Evolutionary conservation across 2,797 vertebrate species (phyloP).

Genomic region (Melanotaenia pygmaea): DNA sequence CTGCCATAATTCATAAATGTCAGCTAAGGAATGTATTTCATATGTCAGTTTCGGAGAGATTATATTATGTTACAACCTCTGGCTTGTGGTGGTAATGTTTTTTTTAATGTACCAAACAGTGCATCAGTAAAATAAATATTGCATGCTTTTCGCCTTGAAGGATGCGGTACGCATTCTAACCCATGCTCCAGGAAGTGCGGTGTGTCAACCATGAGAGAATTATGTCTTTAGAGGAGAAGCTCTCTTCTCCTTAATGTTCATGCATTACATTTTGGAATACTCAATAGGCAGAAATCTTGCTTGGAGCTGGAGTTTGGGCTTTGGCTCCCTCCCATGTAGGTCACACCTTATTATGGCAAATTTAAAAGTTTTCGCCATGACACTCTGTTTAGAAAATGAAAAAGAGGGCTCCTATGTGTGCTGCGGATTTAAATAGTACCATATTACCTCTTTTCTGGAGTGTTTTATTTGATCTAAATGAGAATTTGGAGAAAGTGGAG

Average conservation of each 20-base stretch:
- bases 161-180: constrained; percentile 66
- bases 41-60: constrained; percentile 75
- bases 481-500: constrained; percentile 72
- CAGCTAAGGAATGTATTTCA: constrained; percentile 71
- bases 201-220: constrained; percentile 61
- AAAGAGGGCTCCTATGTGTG: constrained; percentile 68
- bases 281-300: constrained; percentile 68
- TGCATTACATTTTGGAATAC: constrained; percentile 64
- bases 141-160: constrained; percentile 72
- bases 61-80: constrained; percentile 72
- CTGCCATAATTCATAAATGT: constrained; percentile 77
- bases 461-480: constrained; percentile 78
- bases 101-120: constrained; percentile 58
- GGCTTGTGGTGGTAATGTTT: constrained; percentile 53
- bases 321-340: constrained; percentile 75
- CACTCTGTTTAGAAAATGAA: constrained; percentile 74
- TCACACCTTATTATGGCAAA: constrained; percentile 76
- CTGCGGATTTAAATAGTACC: constrained; percentile 66
- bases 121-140: constrained; percentile 72
- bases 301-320: constrained; percentile 62
- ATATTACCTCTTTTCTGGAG: constrained; percentile 70
- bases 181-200: constrained; percentile 61
- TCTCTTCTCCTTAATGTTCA: constrained; percentile 62
- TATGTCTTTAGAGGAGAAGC: constrained; percentile 57
- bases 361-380: constrained; percentile 70